These are phyloP conservation scores for Sapayoa aenigma DNA, from an alignment of 2,113 vertebrate species.

Conservation along the genomic window DNA sequence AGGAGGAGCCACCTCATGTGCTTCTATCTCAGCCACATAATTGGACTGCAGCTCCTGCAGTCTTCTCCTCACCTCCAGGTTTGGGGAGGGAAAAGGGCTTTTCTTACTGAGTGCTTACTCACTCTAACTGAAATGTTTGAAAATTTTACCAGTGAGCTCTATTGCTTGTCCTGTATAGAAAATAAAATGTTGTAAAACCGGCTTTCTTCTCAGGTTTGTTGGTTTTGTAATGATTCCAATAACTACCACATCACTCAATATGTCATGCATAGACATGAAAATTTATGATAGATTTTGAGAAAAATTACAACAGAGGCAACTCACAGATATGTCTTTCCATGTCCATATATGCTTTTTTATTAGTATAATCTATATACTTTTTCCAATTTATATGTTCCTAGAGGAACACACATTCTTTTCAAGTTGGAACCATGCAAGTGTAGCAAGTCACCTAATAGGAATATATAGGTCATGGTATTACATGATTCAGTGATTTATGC, in stretches of 20 bases:
- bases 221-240: constrained; percentile 65
- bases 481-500: background rate
- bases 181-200: constrained; percentile 49
- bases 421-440: background rate
- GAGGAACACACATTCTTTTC: background rate
- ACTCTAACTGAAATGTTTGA: background rate
- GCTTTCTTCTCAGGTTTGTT: background rate
- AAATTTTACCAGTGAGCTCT: background rate
- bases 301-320: constrained; percentile 76
- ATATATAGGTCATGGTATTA: background rate
- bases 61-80: background rate
- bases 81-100: background rate
- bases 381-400: background rate
- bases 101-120: background rate
- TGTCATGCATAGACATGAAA: constrained; percentile 67
- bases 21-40: background rate
- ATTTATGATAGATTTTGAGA: constrained; percentile 72
- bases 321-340: constrained; percentile 67
- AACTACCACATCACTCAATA: constrained; percentile 64
- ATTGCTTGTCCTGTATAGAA: background rate
- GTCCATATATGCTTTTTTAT: background rate
- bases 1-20: background rate
- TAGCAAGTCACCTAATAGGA: background rate
- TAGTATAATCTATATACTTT: background rate
- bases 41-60: background rate